Conservation (phyloP, 2,113 vertebrate genomes). For the cattle (Bos taurus) region DNA sequence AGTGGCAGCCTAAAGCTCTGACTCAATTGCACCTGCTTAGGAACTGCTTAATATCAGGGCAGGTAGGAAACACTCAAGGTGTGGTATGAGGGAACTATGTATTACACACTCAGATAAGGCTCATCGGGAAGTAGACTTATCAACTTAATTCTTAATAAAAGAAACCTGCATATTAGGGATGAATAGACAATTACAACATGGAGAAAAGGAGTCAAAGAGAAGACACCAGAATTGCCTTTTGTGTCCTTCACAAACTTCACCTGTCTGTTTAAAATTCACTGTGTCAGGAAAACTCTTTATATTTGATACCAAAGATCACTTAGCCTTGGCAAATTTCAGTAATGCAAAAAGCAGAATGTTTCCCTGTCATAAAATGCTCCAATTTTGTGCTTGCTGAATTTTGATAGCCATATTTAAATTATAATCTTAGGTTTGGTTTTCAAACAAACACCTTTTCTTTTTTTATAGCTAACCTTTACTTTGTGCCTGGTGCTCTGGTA, state of each 20-base stretch:
- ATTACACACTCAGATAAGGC: background rate
- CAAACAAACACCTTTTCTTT: background rate
- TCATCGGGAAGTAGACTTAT: background rate
- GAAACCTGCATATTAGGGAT: background rate
- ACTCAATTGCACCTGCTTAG: too few relatives aligned
- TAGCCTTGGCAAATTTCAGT: background rate
- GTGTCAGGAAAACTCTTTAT: background rate
- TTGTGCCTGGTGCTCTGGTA: background rate
- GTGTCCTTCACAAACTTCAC: background rate
- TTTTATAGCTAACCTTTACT: background rate
- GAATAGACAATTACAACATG: background rate
- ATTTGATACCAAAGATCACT: constrained; percentile 7
- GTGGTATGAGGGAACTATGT: background rate
- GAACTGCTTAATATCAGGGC: background rate
- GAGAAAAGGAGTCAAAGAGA: background rate
- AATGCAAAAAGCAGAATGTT: constrained; percentile 14
- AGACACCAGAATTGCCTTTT: background rate
- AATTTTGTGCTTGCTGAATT: background rate
- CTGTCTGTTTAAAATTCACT: background rate
- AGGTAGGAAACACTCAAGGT: background rate
- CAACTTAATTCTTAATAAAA: background rate
- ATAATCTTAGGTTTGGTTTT: constrained; percentile 4
- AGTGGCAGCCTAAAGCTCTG: background rate
- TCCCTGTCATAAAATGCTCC: background rate
- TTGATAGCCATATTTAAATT: background rate